Percentiles rank a stretch among this genome's conserved stretches.
These are phyloP conservation scores for Heliothis virescens DNA, from an alignment of 1,140 invertebrate species.

Conservation along the genomic window DNA sequence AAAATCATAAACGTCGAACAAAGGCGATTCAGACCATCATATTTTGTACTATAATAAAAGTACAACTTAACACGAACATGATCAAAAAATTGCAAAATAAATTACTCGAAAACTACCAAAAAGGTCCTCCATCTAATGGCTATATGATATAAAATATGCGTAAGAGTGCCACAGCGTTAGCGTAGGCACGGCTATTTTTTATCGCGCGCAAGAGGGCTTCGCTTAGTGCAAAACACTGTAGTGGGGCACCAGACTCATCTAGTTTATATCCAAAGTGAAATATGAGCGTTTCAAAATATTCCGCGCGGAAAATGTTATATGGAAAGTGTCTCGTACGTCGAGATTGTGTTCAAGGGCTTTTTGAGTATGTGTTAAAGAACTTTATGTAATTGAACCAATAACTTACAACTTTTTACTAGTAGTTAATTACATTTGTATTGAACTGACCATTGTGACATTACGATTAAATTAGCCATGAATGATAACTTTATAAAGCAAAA, in stretches of 20 bases:
- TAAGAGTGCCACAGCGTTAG: not conserved
- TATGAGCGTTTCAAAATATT: constrained; percentile 35
- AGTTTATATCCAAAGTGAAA: constrained; percentile 31
- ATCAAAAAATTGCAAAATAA: not conserved
- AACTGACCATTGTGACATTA: no score
- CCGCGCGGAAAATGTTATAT: constrained; percentile 15
- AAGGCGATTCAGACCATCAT: no score
- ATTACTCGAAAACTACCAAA: constrained; percentile 21
- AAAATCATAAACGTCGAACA: no score
- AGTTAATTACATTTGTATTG: no score
- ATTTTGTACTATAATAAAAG: no score
- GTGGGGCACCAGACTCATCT: constrained; percentile 22
- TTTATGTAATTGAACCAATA: no score
- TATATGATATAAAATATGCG: constrained; percentile 32
- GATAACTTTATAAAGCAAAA: no score
- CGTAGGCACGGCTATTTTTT: constrained; percentile 35
- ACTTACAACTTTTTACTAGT: no score
- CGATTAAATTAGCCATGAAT: no score
- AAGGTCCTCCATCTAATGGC: constrained; percentile 28
- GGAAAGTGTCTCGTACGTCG: constrained; percentile 1
- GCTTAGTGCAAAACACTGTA: constrained; percentile 47
- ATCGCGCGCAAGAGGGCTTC: constrained; percentile 11
- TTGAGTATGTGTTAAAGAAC: not conserved
- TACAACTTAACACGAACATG: not conserved
- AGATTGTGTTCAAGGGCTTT: constrained; percentile 26